A percentile compares a stretch with the other conserved stretches of the same genome.
phyloP scores from a whole-genome alignment of 2,797 vertebrate species.

The Microtus californicus region DNA sequence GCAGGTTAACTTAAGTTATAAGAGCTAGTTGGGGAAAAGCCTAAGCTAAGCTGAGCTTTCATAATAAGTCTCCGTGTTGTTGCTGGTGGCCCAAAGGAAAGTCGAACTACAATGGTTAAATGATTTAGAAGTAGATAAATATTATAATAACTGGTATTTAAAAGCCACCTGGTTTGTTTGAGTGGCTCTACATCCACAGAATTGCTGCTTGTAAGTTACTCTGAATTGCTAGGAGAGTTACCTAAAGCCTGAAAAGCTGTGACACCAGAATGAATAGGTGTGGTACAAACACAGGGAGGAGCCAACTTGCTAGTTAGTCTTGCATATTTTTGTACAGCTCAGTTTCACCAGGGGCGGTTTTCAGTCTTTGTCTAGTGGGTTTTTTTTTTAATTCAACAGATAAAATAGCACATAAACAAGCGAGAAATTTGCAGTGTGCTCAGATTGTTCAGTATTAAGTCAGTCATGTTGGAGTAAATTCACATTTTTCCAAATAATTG shows the following conservation, averaged over 20 bases:
- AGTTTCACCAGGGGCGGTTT: background rate
- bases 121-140: conserved; percentile 23
- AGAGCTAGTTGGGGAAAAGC: background rate
- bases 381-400: background rate
- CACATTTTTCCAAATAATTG: conserved; percentile 42
- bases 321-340: conserved; percentile 4
- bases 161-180: conserved; percentile 16
- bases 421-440: background rate
- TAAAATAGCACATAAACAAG: background rate
- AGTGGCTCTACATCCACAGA: background rate
- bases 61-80: background rate
- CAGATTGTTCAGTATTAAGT: conserved; percentile 43
- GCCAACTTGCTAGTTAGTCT: background rate
- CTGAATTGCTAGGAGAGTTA: conserved; percentile 22
- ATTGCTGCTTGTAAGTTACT: background rate
- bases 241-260: conserved; percentile 1
- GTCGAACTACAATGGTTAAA: background rate
- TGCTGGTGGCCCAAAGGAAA: background rate
- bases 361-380: background rate
- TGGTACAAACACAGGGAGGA: background rate
- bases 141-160: background rate
- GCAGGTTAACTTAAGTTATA: background rate
- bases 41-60: background rate
- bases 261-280: background rate
- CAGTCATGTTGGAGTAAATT: conserved; percentile 12